These are phyloP conservation scores for Gyps fulvus DNA, from an alignment of 2,113 vertebrate species.

Conservation along the genomic window DNA sequence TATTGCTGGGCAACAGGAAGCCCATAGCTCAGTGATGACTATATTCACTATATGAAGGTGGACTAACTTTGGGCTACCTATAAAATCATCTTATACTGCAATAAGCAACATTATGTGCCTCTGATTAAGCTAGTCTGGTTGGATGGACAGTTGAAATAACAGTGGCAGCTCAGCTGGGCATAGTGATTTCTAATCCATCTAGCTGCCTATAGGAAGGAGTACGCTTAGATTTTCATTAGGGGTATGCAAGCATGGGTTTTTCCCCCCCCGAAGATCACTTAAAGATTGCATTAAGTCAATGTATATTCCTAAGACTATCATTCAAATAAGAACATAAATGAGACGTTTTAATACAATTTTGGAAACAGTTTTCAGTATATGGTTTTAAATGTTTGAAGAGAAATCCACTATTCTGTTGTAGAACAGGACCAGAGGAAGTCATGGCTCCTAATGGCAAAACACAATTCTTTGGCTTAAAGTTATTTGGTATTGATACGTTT, in stretches of 20 bases:
- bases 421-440: background rate
- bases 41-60: background rate
- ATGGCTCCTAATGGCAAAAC: background rate
- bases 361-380: background rate
- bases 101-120: background rate
- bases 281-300: background rate
- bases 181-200: background rate
- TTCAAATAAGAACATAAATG: background rate
- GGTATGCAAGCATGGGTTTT: background rate
- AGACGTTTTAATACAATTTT: background rate
- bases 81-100: background rate
- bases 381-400: background rate
- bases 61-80: background rate
- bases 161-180: background rate
- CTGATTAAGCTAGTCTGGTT: background rate
- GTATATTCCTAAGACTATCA: background rate
- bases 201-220: background rate
- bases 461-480: background rate
- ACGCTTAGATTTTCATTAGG: background rate
- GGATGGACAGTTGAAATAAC: background rate
- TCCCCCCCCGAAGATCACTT: background rate
- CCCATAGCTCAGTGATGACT: background rate
- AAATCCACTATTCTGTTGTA: background rate
- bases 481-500: background rate
- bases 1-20: background rate